Evolutionary conservation across 2,113 vertebrate genomes (phyloP), one percentile per base, ranked within the genome.

Genomic region (Malurus melanocephalus): DNA sequence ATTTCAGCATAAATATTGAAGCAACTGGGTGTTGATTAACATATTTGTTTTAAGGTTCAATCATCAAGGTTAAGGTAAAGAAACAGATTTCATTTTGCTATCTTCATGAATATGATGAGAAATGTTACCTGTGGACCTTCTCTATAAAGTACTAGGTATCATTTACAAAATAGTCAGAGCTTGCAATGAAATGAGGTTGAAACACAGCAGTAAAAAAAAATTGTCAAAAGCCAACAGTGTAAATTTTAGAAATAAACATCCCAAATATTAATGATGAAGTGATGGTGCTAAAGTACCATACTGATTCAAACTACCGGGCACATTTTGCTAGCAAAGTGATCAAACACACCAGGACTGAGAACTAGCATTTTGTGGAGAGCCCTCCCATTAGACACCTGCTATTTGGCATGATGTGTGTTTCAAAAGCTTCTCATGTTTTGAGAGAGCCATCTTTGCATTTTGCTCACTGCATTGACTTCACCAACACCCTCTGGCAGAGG

Each of bases 1-100:
- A 49, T 76, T 91, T 73, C 86, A 91, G 69, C 21, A 61, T 35
- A 88, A 95, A 91, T 90, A 91, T 10, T 60, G 53, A 91, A 93
- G 46, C 11, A 81, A 60, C 43, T 56, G 78, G 22, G n/a, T 72
- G 33, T 75, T 86, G 53, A 80, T 65, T 56, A 72, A 75, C 3
- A 2, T 66, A 53, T 48, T 83, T 80, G 42, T 93, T 92, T 71
- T 27, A 79, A 81, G 38, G 16, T 67, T 91, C 69, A 43, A 16
- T 32, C 51, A 81, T 65, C 60, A 71, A 77, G 46, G 38, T 72
- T 60, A 46, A 60, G n/a, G 43, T 82, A 85, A 73, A 80, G 76
- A 82, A 92, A 60, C 4, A 43, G 61, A 77, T 51, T 62, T 67
- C 24, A 59, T 78, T n/a, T 53, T 59, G 27, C 0, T 4, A 40